Conservation (phyloP, 2,888 invertebrate genomes). For the Lutraria lutraria region DNA sequence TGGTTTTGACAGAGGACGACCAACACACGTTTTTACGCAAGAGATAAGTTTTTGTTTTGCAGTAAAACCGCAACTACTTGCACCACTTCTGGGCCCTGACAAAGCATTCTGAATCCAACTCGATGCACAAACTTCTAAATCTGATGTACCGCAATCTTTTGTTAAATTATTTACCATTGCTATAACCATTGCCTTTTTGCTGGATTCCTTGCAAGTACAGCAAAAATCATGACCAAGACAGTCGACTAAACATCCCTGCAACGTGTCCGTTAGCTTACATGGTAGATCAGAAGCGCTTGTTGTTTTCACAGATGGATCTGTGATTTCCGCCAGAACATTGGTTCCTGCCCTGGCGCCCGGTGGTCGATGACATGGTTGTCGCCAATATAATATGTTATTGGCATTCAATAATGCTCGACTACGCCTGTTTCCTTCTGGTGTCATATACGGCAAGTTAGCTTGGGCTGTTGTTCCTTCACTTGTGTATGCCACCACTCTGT, state of each 20-base stretch:
- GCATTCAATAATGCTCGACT: neutral
- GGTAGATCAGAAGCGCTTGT: neutral
- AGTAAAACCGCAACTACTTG: neutral
- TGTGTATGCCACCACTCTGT: slow-evolving; percentile 5
- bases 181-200: slow-evolving; percentile 12
- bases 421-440: neutral
- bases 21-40: neutral
- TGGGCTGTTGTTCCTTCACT: neutral
- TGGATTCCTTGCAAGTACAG: slow-evolving; percentile 23
- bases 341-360: neutral
- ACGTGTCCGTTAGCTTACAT: neutral
- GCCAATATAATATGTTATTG: neutral
- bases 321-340: neutral
- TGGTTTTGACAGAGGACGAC: slow-evolving; percentile 26
- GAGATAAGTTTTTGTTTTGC: neutral
- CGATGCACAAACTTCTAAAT: neutral
- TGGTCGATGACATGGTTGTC: neutral
- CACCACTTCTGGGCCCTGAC: neutral
- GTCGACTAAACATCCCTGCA: slow-evolving; percentile 18
- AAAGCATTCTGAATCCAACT: neutral
- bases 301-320: neutral
- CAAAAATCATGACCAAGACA: slow-evolving; percentile 22
- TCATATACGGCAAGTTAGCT: neutral
- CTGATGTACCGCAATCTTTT: slow-evolving; percentile 12
- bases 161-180: slow-evolving; percentile 24